phyloP scores from a whole-genome alignment of 2,797 vertebrate genomes.

The Spinus pinus region DNA sequence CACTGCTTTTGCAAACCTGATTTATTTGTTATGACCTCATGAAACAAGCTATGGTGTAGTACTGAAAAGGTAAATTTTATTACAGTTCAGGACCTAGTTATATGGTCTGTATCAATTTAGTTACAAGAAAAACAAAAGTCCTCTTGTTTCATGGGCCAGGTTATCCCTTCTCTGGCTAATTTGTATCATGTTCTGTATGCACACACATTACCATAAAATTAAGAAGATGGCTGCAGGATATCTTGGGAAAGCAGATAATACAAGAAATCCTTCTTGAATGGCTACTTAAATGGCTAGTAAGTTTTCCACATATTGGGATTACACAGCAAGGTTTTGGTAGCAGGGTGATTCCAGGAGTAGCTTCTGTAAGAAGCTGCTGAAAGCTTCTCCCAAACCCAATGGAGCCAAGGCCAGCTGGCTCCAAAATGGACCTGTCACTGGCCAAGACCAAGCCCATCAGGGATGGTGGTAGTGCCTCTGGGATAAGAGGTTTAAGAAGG shows the following conservation, averaged over 20 bases:
- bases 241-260: not conserved
- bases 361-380: not conserved
- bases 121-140: not conserved
- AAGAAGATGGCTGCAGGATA: not conserved
- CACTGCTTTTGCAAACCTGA: not conserved
- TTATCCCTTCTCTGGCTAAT: not conserved
- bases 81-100: not conserved
- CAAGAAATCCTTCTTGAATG: not conserved
- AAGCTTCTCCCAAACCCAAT: not conserved
- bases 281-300: not conserved
- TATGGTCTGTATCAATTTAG: not conserved
- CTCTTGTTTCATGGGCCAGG: not conserved
- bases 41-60: not conserved
- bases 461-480: accelerated
- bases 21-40: not conserved
- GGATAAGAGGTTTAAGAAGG: not conserved
- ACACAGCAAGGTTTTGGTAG: not conserved
- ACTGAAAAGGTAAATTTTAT: not conserved
- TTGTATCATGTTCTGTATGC: not conserved
- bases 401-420: not conserved
- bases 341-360: not conserved
- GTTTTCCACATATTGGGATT: not conserved
- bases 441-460: not conserved
- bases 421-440: not conserved
- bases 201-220: not conserved